Percentiles rank a stretch among this genome's conserved stretches.
Conservation (phyloP, 2,888 invertebrate species). For the Sarcophaga carnaria region DNA sequence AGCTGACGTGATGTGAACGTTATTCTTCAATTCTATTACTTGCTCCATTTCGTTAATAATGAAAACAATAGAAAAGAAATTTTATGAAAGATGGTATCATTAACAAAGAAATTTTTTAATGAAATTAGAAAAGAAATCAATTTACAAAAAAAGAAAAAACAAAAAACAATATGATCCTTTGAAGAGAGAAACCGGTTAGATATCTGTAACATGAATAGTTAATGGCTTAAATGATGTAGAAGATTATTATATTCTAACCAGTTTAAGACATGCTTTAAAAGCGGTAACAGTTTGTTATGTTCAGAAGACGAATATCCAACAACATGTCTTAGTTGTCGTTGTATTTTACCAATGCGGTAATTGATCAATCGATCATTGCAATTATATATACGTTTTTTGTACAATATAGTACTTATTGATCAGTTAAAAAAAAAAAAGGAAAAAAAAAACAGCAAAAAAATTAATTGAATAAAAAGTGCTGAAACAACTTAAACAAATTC, state of each 20-base stretch:
- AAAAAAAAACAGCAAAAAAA: constrained; percentile 2
- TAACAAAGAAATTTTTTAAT: neutral
- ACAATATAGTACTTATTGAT: neutral
- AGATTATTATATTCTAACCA: constrained; percentile 24
- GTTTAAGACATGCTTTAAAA: constrained; percentile 9
- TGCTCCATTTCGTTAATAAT: neutral
- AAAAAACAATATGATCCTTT: constrained; percentile 1
- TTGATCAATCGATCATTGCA: constrained; percentile 61
- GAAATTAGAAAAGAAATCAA: constrained; percentile 37
- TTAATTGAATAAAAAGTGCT: neutral
- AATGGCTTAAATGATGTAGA: constrained; percentile 8
- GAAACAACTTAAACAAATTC: constrained; percentile 62
- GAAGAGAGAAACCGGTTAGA: constrained; percentile 30
- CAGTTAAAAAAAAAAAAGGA: neutral
- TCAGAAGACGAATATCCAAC: constrained; percentile 5
- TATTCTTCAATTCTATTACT: neutral
- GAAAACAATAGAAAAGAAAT: constrained; percentile 1
- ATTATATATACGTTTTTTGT: constrained; percentile 22
- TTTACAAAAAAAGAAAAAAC: neutral
- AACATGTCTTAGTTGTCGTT: constrained; percentile 12
- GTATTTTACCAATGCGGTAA: constrained; percentile 39
- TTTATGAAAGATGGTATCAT: neutral
- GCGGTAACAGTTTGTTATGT: constrained; percentile 32
- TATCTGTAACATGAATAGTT: constrained; percentile 44
- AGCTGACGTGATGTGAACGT: neutral